phyloP scores from a whole-genome alignment of 92 coral and sea anemone genomes.

The Diadumene lineata region DNA sequence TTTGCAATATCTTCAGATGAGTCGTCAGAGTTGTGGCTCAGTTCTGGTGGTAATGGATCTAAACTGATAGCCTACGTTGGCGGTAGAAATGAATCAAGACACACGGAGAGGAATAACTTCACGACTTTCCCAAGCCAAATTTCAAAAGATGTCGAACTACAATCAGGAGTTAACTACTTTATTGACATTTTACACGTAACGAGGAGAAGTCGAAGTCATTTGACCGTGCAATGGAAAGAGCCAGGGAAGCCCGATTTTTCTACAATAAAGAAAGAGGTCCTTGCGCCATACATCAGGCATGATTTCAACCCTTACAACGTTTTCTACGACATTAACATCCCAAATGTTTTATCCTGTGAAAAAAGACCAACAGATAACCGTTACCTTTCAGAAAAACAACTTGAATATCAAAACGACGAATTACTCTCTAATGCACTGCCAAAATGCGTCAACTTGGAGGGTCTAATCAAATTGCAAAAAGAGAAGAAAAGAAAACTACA shows the following conservation, averaged over 20 bases:
- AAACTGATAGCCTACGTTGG: conserved; percentile 49
- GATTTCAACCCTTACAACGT: conserved; percentile 3
- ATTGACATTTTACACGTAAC: conserved; percentile 59
- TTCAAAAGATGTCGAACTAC: conserved; percentile 44
- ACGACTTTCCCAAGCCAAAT: conserved; percentile 27
- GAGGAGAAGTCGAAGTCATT: conserved; percentile 13
- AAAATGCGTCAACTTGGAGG: too few relatives aligned
- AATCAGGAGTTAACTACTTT: conserved; percentile 47
- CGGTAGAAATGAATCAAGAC: background rate
- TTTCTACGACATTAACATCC: conserved; percentile 14
- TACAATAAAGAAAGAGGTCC: conserved; percentile 14
- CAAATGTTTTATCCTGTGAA: conserved; percentile 13
- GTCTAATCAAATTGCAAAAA: too few relatives aligned
- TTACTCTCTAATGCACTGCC: conserved; percentile 15
- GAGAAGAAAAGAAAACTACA: too few relatives aligned
- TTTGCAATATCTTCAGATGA: conserved; percentile 68
- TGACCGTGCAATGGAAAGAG: conserved; percentile 63
- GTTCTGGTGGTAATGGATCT: conserved; percentile 39
- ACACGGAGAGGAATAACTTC: conserved; percentile 15
- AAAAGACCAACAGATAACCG: background rate
- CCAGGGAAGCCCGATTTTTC: conserved; percentile 33
- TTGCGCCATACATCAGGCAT: conserved; percentile 24
- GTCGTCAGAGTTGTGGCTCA: conserved; percentile 74
- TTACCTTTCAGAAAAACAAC: conserved; percentile 16
- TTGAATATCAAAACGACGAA: conserved; percentile 1